Percentiles rank a stretch among this genome's conserved stretches.
Evolutionary conservation across 2,888 invertebrate species (phyloP).

Genomic region (Malthinus seriepunctatus): DNA sequence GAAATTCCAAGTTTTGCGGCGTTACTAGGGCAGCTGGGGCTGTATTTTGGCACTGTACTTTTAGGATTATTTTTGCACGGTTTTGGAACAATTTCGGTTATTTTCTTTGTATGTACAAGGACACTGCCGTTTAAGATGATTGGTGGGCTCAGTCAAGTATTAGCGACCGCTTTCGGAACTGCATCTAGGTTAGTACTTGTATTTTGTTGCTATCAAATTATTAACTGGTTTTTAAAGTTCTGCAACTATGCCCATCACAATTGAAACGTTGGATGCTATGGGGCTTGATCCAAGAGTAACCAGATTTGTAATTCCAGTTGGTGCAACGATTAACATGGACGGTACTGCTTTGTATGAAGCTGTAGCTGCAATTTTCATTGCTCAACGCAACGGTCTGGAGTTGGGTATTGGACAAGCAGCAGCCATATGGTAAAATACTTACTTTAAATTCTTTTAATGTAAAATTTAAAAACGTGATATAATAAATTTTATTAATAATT

Average conservation of each 20-base stretch:
- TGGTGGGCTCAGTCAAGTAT: conserved; percentile 84
- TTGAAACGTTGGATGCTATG: conserved; percentile 90
- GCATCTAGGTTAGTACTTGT: conserved; percentile 71
- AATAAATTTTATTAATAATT: too few relatives aligned
- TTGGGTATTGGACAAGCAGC: conserved; percentile 87
- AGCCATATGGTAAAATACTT: conserved; percentile 91
- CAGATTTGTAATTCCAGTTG: conserved; percentile 94
- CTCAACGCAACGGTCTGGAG: conserved; percentile 83
- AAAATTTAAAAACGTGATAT: too few relatives aligned
- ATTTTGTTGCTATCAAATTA: not conserved
- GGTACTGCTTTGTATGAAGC: conserved; percentile 97
- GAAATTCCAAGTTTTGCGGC: conserved; percentile 86
- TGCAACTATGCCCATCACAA: conserved; percentile 95
- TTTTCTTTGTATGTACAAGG: conserved; percentile 82
- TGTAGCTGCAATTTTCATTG: conserved; percentile 96
- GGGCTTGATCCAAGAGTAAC: conserved; percentile 89
- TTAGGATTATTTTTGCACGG: conserved; percentile 92
- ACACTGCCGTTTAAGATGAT: conserved; percentile 82
- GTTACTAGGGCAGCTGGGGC: conserved; percentile 83
- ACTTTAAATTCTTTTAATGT: too few relatives aligned
- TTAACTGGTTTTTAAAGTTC: conserved; percentile 59
- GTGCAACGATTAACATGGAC: conserved; percentile 98
- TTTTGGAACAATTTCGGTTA: conserved; percentile 82
- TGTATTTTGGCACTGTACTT: conserved; percentile 92
- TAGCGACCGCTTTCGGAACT: conserved; percentile 95